Evolutionary conservation across 2,888 invertebrate genomes (phyloP).

Genomic region (Oxyscelio sp.): DNA sequence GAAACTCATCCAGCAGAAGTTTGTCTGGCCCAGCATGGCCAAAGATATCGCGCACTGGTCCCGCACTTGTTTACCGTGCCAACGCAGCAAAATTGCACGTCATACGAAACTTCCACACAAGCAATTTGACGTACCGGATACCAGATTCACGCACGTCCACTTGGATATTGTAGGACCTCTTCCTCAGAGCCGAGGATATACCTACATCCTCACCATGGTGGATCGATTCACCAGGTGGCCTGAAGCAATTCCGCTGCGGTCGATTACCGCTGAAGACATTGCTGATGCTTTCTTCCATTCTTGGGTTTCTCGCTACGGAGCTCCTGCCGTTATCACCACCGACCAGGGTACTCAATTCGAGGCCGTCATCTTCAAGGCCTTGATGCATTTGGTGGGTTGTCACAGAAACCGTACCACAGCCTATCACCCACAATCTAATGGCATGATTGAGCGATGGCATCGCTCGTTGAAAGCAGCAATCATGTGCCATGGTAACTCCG

Average conservation of each 20-base stretch:
- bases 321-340: conserved; percentile 74
- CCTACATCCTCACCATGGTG: too few species aligned
- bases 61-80: conserved; percentile 81
- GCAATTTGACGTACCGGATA: too few species aligned
- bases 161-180: too few species aligned
- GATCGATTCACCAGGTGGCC: conserved; percentile 82
- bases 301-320: conserved; percentile 76
- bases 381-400: conserved; percentile 59
- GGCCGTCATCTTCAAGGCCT: conserved; percentile 78
- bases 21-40: conserved; percentile 80
- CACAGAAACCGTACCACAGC: conserved; percentile 63
- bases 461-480: conserved; percentile 80
- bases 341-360: conserved; percentile 78
- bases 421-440: conserved; percentile 63
- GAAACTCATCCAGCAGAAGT: conserved; percentile 75
- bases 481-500: conserved; percentile 43
- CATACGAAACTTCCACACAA: too few species aligned
- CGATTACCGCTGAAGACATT: conserved; percentile 80
- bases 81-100: conserved; percentile 82
- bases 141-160: too few species aligned
- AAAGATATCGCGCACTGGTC: conserved; percentile 80
- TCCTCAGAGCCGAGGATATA: too few species aligned
- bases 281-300: conserved; percentile 56
- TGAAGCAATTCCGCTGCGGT: conserved; percentile 80
- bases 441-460: conserved; percentile 80